Evolutionary conservation across 2,797 vertebrate genomes (phyloP), one percentile per base, ranked within the genome.

Genomic region (Salmo trutta): DNA sequence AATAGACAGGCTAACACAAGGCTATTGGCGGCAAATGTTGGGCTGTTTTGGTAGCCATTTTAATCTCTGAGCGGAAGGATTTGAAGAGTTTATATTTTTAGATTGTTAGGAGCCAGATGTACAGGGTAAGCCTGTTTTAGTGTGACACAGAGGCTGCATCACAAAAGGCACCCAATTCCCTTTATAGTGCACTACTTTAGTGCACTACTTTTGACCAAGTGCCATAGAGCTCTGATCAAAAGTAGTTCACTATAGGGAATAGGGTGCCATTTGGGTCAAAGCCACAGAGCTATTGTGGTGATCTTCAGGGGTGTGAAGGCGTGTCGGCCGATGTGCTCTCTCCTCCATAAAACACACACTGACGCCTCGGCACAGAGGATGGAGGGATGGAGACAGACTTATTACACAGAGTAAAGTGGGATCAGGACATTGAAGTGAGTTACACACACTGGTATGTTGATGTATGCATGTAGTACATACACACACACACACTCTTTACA

Each of bases 341-440:
- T 41, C 31, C 3, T 0, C 82, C 87, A 83, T 91, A 90, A 90
- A 91, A 78, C 85, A 88, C 36, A 31, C 77, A 56, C 77, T 85
- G 90, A 91, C 88, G 86, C 76, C 78, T 84, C 79, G 75, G 82
- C 83, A 81, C 82, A 75, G 16, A 14, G 78, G 71, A 47, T 47
- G 41, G 10, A 3, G 41, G 74, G 77, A 70, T 51, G 71, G 41
- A 74, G 51, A 24, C 0, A 78, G 87, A 90, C 82, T 90, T 92
- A 91, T 88, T 77, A 83, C 80, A 73, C 51, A 75, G 79, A 41
- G 80, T 84, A 81, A 88, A 88, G 71, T 77, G 59, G 24, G 47
- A 82, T 81, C 41, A 53, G 75, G n/a, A 68, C 29, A 36, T 6
- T n/a, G 5, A 41, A 4, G 41, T 52, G 41, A 68, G 5, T 19